Evolutionary conservation across 1,140 invertebrate species (phyloP).

Genomic region (Artemia franciscana): DNA sequence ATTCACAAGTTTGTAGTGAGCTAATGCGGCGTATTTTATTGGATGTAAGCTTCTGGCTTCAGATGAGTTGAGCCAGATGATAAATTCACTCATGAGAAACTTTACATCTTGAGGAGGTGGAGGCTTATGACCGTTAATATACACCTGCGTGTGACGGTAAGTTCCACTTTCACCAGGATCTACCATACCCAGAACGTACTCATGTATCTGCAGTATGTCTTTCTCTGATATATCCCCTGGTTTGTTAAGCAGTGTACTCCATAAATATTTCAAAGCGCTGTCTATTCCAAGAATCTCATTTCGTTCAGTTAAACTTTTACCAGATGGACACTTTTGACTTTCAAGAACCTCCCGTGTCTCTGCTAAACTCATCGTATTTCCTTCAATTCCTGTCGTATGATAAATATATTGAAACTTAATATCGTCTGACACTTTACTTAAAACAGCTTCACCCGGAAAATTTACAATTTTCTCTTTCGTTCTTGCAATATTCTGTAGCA

Average conservation of each 20-base stretch:
- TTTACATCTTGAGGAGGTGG: conserved; percentile 55
- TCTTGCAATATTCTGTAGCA: conserved; percentile 54
- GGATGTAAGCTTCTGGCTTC: conserved; percentile 58
- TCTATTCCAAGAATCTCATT: conserved; percentile 88
- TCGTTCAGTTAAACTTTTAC: conserved; percentile 86
- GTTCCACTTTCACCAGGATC: conserved; percentile 62
- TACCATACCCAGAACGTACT: conserved; percentile 73
- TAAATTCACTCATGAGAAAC: conserved; percentile 60
- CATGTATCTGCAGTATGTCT: conserved; percentile 81
- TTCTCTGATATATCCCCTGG: conserved; percentile 45
- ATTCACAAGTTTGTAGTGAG: conserved; percentile 86
- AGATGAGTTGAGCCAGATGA: conserved; percentile 73
- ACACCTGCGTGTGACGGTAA: conserved; percentile 51
- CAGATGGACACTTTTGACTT: conserved; percentile 68
- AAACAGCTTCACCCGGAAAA: conserved; percentile 53
- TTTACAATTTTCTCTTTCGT: conserved; percentile 55
- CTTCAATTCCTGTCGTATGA: conserved; percentile 90
- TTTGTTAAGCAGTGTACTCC: conserved; percentile 52
- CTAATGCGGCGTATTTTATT: conserved; percentile 33
- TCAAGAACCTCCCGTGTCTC: conserved; percentile 80
- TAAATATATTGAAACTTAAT: conserved; percentile 89
- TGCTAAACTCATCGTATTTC: conserved; percentile 83
- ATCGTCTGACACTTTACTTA: conserved; percentile 70
- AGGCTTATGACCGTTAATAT: conserved; percentile 76
- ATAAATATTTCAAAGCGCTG: conserved; percentile 82